Percentiles rank a stretch among this genome's conserved stretches.
Conservation (phyloP, 2,888 invertebrate species). For the Agrochola macilenta region DNA sequence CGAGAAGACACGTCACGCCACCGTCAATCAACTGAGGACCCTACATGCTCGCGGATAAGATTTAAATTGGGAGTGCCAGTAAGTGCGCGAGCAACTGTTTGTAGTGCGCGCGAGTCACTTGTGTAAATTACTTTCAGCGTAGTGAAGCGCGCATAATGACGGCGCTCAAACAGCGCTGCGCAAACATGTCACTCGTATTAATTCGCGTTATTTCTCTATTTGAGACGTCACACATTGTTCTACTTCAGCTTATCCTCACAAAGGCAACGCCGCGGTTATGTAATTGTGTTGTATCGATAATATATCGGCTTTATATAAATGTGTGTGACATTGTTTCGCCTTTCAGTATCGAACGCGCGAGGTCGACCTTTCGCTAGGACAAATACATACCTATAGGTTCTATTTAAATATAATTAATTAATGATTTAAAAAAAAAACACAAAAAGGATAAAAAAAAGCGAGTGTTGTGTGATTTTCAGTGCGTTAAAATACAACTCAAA, state of each 20-base stretch:
- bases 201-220: constrained; percentile 67
- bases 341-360: constrained; percentile 35
- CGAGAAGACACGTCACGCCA: constrained; percentile 47
- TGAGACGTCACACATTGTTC: constrained; percentile 60
- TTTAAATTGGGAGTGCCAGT: constrained; percentile 56
- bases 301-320: constrained; percentile 10
- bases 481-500: neutral
- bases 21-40: constrained; percentile 71
- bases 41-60: constrained; percentile 67
- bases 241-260: constrained; percentile 38
- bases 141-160: constrained; percentile 60
- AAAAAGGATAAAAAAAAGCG: neutral
- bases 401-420: neutral
- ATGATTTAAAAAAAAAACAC: neutral
- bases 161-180: constrained; percentile 58
- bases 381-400: constrained; percentile 7
- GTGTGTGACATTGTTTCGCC: constrained; percentile 56
- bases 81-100: constrained; percentile 63
- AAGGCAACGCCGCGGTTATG: constrained; percentile 36
- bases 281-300: constrained; percentile 22
- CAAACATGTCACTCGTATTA: constrained; percentile 64
- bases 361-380: constrained; percentile 41
- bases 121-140: constrained; percentile 83
- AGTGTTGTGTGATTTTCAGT: neutral
- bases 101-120: constrained; percentile 79